Conservation (phyloP, 2,113 vertebrate genomes). For the Rallus limicola region DNA sequence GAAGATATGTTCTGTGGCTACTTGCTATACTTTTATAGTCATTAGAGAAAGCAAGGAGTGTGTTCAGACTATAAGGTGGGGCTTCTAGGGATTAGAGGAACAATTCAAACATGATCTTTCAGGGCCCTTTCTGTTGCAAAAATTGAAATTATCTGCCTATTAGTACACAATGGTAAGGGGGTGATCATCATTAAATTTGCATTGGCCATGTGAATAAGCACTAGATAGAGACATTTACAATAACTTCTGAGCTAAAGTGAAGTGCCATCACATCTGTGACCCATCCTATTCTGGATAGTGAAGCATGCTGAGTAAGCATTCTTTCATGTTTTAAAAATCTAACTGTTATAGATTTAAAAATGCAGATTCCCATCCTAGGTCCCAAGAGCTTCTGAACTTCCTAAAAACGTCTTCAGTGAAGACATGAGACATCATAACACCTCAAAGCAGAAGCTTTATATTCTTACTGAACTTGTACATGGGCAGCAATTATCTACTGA, state of each 20-base stretch:
- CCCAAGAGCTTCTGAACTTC: neutral
- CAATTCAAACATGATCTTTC: neutral
- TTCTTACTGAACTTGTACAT: neutral
- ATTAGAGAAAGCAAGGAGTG: neutral
- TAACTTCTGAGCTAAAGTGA: neutral
- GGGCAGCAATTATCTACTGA: neutral
- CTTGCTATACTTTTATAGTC: neutral
- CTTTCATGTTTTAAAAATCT: neutral
- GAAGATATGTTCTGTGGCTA: neutral
- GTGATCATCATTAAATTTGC: neutral
- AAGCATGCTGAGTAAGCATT: neutral
- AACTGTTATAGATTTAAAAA: neutral
- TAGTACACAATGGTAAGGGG: neutral
- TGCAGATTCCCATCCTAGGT: neutral
- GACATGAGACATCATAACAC: neutral
- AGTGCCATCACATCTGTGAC: neutral
- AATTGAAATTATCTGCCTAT: neutral
- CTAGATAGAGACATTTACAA: neutral
- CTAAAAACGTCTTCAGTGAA: neutral
- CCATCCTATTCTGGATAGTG: neutral
- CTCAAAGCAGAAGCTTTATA: neutral
- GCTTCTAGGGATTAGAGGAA: neutral
- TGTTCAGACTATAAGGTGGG: neutral
- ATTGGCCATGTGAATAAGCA: neutral
- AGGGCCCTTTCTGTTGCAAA: neutral